phyloP scores from a whole-genome alignment of 2,797 vertebrate genomes.

The Morus bassanus region DNA sequence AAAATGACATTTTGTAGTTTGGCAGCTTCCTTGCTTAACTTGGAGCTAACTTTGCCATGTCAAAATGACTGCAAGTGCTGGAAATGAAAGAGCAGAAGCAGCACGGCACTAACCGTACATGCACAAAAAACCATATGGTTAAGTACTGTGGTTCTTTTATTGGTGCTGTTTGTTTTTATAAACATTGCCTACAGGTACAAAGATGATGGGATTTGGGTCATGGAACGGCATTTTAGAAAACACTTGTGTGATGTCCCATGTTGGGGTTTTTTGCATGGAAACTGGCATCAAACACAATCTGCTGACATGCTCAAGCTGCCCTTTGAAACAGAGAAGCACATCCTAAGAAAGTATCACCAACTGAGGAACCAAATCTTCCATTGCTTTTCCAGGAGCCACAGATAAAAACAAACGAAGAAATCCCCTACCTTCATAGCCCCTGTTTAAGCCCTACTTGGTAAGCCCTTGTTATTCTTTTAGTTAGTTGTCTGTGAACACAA shows the following conservation, averaged over 20 bases:
- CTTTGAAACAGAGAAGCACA: background rate
- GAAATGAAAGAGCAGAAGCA: background rate
- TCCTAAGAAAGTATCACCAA: background rate
- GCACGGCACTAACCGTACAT: background rate
- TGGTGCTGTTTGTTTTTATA: background rate
- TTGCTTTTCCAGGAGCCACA: background rate
- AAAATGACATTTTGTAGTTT: background rate
- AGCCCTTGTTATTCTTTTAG: background rate
- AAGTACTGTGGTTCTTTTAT: background rate
- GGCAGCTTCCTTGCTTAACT: background rate
- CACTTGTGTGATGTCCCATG: fast-evolving
- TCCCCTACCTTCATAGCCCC: background rate
- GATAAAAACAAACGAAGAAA: background rate
- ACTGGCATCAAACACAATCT: background rate
- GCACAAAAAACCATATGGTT: background rate
- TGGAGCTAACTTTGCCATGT: background rate
- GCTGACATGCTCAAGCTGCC: background rate
- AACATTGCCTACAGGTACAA: background rate
- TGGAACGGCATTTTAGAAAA: background rate
- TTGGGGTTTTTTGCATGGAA: background rate
- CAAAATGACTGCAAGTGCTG: background rate
- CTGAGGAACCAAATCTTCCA: background rate
- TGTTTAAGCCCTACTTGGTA: background rate
- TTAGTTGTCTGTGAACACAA: background rate
- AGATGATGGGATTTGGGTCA: background rate